Percentiles rank a stretch among this genome's conserved stretches.
Evolutionary conservation across 2,888 invertebrate species (phyloP).

Genomic region (Sepiola atlantica): DNA sequence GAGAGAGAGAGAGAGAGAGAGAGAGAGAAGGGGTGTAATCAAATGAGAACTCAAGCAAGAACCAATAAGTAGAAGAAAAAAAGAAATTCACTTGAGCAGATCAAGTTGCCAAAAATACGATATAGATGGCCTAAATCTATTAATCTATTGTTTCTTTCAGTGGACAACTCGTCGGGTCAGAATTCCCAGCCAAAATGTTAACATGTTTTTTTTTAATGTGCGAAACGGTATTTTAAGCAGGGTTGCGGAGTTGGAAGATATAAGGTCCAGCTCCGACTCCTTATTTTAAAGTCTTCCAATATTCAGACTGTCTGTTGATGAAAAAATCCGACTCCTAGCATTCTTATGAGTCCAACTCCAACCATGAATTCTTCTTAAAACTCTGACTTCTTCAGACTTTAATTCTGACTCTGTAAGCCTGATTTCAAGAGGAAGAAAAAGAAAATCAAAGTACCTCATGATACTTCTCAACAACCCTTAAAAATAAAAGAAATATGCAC

Average conservation of each 20-base stretch:
- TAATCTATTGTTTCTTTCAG: slow-evolving; percentile 2
- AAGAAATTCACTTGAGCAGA: neutral
- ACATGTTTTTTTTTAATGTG: neutral
- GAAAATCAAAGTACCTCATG: too few relatives aligned
- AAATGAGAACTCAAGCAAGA: neutral
- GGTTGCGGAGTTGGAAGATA: neutral
- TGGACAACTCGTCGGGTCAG: neutral
- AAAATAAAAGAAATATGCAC: too few relatives aligned
- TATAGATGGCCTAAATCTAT: slow-evolving; percentile 19
- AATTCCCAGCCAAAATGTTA: neutral
- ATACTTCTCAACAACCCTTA: too few relatives aligned
- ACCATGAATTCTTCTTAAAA: too few relatives aligned
- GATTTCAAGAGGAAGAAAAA: too few relatives aligned
- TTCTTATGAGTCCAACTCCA: too few relatives aligned
- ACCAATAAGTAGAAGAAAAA: neutral
- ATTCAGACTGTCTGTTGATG: too few relatives aligned
- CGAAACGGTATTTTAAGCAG: neutral
- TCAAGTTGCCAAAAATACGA: slow-evolving; percentile 16
- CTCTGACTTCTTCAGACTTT: too few relatives aligned
- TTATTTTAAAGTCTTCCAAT: too few relatives aligned
- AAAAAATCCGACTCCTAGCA: too few relatives aligned
- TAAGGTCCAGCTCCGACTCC: too few relatives aligned
- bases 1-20: neutral
- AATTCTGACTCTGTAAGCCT: too few relatives aligned
- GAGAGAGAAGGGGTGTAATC: neutral